Evolutionary conservation across 2,113 vertebrate genomes (phyloP).

Genomic region (Mobula birostris): DNA sequence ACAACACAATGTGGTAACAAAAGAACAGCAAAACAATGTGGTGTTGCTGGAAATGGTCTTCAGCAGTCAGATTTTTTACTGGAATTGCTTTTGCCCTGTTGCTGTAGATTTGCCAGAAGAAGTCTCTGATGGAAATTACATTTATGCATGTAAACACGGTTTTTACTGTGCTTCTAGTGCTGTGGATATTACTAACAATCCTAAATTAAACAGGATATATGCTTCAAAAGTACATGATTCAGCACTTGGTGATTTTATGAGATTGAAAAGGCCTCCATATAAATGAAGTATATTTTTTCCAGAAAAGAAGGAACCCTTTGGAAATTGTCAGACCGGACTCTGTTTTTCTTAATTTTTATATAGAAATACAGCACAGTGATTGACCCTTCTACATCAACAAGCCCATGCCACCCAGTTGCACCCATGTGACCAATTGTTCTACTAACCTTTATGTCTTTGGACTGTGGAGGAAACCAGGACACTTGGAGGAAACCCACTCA

Average conservation of each 20-base stretch:
- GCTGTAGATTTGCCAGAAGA: background rate
- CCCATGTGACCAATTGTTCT: too few species aligned
- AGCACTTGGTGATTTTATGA: background rate
- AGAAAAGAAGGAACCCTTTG: background rate
- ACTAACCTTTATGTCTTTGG: too few species aligned
- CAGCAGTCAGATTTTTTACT: background rate
- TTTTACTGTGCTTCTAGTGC: background rate
- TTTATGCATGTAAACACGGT: background rate
- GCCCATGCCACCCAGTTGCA: too few species aligned
- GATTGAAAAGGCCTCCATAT: background rate
- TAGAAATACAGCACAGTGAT: too few species aligned
- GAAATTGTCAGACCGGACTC: background rate
- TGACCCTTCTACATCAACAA: too few species aligned
- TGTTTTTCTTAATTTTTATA: too few species aligned
- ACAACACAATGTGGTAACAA: background rate
- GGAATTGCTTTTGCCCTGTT: background rate
- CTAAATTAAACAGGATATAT: background rate
- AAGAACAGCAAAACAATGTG: background rate
- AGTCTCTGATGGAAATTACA: background rate
- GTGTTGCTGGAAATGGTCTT: background rate
- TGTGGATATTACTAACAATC: slow-evolving; percentile 10
- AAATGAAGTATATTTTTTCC: background rate
- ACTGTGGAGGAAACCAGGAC: too few species aligned
- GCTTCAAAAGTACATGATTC: background rate
- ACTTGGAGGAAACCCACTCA: too few species aligned